Base-by-base conservation (phyloP, 2,888 invertebrate species). In the Phaonia tiefii region DNA sequence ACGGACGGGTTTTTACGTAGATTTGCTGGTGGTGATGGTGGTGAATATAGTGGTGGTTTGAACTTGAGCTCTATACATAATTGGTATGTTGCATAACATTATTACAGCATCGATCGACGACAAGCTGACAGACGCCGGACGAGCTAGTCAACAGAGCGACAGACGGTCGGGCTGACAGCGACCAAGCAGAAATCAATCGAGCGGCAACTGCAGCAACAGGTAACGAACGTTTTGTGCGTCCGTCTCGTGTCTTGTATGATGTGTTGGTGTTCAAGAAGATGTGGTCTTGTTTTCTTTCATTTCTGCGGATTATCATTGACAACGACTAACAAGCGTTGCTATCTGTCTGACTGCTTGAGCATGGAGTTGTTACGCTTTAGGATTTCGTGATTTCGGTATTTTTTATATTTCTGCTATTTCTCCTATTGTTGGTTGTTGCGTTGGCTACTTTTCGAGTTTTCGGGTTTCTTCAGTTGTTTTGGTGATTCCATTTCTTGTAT, bases 61-160 rank as follows among this genome's bases (percentile, higher is more conserved):
- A 85, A 85, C 85, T 85, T 85, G 85, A 85, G 85, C 85, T 85
- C 85, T 84, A 84, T 85, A 85, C 84, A 84, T 85, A 85, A 85
- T 85, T 84, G 85, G 82, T 80, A 79, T 82, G 88, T 88, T 88
- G 89, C 88, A 88, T 88, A 88, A 88, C 86, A 86, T 86, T 81
- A 87, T 88, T 89, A 88, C 88, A 88, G 89, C 89, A 88, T 88
- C 86, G 86, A 78, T 31, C 8, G 31, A 56, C 72, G 25, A 71
- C 66, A 75, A 75, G 37, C 44, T 74, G 54, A 51, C 67, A 75
- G 63, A 44, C 26, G 51, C 17, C 70, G 66, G n/a, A 31, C 31
- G 31, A 31, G 46, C 49, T 66, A 44, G n/a, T 63, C 75, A 69
- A 39, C 22, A 75, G n/a, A 71, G 49, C 26, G 42, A 71, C 66